Base-by-base conservation (phyloP, 1,140 invertebrate species). In the Bombus terrestris region DNA sequence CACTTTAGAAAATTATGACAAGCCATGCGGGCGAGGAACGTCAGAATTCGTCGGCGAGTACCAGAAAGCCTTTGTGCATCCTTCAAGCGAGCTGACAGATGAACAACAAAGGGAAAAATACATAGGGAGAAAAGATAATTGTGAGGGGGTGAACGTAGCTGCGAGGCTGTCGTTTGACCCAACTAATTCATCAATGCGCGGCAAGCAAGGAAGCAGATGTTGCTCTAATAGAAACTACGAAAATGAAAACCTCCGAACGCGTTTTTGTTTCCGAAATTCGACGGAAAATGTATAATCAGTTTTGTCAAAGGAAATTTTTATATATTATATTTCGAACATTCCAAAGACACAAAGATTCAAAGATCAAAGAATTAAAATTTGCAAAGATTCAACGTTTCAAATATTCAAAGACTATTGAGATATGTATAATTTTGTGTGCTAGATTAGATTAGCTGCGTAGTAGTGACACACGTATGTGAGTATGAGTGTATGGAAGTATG, bases 1-100 rank as follows among this genome's bases (percentile, higher is more conserved):
- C 76, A 84, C 76, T 84, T 84, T 47, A 72, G 83, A 47, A 84
- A 84, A 84, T 84, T 84, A 76, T 71, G 75, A 83, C 32, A 15
- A 35, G 28, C n/a, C 35, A 76, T 32, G n/a, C 22, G 59, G 41
- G 1, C 37, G 62, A 62, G 83, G 59, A 32, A 41, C 43, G 73
- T 75, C 73, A 75, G 73, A 75, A 37, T 76, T 76, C 47, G 75
- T 5, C 22, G 72, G 43, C 32, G 66, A 75, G 43, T 53, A 73
- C 35, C 80, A 47, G 53, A 18, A 73, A 43, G 32, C 75, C 59
- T 87, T 87, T 84, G 81, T 74, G 69, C n/a, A 64, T 41, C 59
- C 82, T 53, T 84, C 81, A 77, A 57, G 43, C 68, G 82, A 64
- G 22, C 82, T 87, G 75, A 22, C 82, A 79, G 86, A 87, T 57